Evolutionary conservation across 2,797 vertebrate genomes (phyloP).

Genomic region (Characodon lateralis): DNA sequence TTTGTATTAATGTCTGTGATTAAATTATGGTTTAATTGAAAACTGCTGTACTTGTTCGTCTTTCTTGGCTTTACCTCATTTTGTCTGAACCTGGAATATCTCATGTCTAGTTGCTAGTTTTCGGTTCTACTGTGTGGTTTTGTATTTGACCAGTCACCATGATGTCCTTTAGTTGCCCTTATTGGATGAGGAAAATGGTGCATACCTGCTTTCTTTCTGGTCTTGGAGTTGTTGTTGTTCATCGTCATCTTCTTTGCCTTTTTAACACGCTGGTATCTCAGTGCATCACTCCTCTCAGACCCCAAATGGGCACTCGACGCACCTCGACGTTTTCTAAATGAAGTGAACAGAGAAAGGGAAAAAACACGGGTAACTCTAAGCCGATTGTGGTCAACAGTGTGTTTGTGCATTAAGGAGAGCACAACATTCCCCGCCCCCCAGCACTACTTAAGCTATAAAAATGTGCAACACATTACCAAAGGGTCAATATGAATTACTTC

Average conservation of each 20-base stretch:
- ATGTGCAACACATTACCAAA: constrained; percentile 72
- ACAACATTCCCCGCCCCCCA: constrained; percentile 59
- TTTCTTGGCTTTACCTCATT: neutral
- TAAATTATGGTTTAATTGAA: neutral
- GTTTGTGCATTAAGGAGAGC: constrained; percentile 65
- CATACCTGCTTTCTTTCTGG: constrained; percentile 95
- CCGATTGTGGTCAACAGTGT: constrained; percentile 50
- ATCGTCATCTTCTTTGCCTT: constrained; percentile 96
- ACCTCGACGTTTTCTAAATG: constrained; percentile 84
- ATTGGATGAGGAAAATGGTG: neutral
- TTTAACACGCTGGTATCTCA: constrained; percentile 98
- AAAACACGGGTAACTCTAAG: constrained; percentile 71
- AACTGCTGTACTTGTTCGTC: neutral
- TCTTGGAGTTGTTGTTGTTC: constrained; percentile 95
- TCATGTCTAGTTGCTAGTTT: neutral
- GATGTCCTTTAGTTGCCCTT: neutral
- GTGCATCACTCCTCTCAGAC: constrained; percentile 99
- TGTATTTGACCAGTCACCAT: neutral
- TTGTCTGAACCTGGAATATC: neutral
- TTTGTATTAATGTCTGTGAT: neutral
- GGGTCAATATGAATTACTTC: constrained; percentile 65
- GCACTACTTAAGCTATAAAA: constrained; percentile 67
- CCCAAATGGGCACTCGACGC: constrained; percentile 88
- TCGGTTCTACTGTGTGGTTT: neutral
- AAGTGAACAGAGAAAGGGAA: constrained; percentile 68